Conservation (phyloP, 2,888 invertebrate genomes). For the Drosophila multiciliata region DNA sequence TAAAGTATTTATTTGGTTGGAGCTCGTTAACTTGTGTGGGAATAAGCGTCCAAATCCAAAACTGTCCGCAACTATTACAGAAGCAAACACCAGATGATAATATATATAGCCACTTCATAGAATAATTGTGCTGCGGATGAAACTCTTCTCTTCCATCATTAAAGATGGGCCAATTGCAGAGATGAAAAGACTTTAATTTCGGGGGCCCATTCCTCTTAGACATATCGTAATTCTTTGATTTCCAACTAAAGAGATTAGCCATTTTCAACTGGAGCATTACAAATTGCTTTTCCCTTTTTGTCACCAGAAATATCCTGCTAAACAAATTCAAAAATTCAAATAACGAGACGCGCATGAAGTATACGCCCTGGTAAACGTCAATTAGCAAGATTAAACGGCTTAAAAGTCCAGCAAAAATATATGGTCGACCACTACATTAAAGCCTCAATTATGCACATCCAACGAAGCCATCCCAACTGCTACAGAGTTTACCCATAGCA, state of each 20-base stretch:
- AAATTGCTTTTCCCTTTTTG: background rate
- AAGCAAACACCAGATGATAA: background rate
- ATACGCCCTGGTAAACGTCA: conserved; percentile 15
- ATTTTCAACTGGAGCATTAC: too few species aligned
- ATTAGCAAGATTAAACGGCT: conserved; percentile 14
- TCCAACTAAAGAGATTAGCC: background rate
- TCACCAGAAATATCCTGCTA: background rate
- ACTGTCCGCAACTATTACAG: background rate
- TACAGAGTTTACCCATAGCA: too few species aligned
- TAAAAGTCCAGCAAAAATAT: conserved; percentile 18
- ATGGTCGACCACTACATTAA: conserved; percentile 15
- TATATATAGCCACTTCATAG: background rate
- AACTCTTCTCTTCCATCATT: background rate
- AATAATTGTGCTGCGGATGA: background rate
- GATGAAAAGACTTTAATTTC: background rate
- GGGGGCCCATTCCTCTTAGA: background rate
- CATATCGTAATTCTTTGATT: background rate
- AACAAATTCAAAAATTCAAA: background rate
- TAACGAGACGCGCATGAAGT: conserved; percentile 7
- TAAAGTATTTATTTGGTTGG: background rate
- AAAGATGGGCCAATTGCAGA: background rate
- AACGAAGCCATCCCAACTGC: background rate
- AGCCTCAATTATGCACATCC: conserved; percentile 33
- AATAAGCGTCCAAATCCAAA: background rate
- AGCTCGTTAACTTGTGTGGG: background rate